phyloP scores from a whole-genome alignment of 2,113 vertebrate species.

The Cottus gobio region DNA sequence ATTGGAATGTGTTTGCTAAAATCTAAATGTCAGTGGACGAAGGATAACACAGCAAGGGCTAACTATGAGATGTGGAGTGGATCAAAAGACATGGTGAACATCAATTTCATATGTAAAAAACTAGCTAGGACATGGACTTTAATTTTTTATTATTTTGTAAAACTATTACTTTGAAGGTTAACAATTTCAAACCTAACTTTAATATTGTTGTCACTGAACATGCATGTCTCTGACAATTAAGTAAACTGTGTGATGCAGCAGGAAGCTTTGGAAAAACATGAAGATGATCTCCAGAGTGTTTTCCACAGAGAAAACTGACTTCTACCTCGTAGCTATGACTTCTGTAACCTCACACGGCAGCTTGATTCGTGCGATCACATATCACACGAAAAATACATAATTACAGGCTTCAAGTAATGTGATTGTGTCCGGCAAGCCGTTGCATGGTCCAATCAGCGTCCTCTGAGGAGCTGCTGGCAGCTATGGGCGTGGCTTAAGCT shows the following conservation, averaged over 20 bases:
- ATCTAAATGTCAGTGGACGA: conserved; percentile 17
- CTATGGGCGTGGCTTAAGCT: no score
- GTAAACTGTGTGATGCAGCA: background rate
- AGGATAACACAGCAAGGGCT: conserved; percentile 17
- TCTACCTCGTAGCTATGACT: background rate
- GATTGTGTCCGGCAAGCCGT: no score
- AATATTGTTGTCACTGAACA: no score
- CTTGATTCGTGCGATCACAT: no score
- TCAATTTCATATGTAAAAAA: background rate
- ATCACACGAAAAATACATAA: no score
- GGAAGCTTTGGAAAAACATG: background rate
- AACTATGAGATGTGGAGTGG: background rate
- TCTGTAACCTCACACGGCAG: background rate
- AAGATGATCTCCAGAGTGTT: background rate
- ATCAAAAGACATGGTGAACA: background rate
- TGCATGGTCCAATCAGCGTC: no score
- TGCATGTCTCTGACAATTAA: background rate
- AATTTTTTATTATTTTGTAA: background rate
- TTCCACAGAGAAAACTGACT: background rate
- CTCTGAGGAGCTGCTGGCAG: no score
- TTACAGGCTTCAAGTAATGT: no score
- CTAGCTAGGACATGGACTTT: background rate
- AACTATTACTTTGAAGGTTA: background rate
- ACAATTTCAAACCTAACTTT: background rate
- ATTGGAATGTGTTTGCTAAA: conserved; percentile 1